Base-by-base conservation (phyloP, 1,140 invertebrate genomes). In the Drosophila rhopaloa region DNA sequence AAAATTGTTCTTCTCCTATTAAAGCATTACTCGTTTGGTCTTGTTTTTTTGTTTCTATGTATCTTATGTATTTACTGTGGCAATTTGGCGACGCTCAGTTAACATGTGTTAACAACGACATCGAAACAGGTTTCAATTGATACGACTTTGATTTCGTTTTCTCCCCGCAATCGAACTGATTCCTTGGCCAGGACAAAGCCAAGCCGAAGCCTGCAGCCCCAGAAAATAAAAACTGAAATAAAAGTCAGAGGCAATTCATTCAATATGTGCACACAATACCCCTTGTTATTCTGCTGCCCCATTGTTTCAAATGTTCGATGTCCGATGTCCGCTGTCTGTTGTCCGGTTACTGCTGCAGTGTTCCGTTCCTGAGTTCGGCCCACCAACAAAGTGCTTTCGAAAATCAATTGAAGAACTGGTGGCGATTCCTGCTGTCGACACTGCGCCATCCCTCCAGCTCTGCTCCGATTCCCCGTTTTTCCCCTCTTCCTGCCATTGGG, bases 31-130 rank as follows among this genome's bases (percentile, higher is more conserved):
- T 19, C 32, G 10, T 2, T 40, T 27, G 5, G n/a, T 46, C 44
- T 16, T 5, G 40, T 19, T 38, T 7, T 19, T 14, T 27, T 29
- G 8, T 1, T 8, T 9, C 24, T 24, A 24, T n/a, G 6, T 24
- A 8, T 16, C 13, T 44, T 13, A 8, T 41, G 24, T 35, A 13
- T 29, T 37, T 46, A 16, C 13, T 19, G 24, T 51, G 40, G 55
- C 72, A 76, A 67, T 76, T 76, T 76, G 61, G 72, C 54, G 32
- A 46, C 54, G 43, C 29, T 66, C 51, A 54, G 67, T 65, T 66
- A 88, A 84, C 84, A 88, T 88, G 84, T 88, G 84, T 89, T 88
- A 88, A 84, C 84, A 88, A 77, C 84, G 76, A 88, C 84, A 78
- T 68, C 77, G 65, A 81, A 88, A 84, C 83, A 61, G 84, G 83